Evolutionary conservation across 2,888 invertebrate species (phyloP), one percentile per base, ranked within the genome.

Genomic region (Synergus laeviventris): DNA sequence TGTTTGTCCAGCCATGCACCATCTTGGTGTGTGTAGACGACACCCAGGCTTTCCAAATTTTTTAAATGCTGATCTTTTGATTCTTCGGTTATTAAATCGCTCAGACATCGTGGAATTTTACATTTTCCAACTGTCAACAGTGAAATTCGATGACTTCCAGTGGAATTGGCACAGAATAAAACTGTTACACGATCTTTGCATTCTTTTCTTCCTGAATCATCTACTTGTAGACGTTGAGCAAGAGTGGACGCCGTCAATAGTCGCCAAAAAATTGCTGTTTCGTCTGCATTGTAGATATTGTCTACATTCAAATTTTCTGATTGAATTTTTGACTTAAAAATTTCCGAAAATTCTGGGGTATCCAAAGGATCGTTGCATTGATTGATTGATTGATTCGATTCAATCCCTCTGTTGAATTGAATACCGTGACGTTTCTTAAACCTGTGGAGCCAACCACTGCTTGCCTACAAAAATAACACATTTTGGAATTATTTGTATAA

Each of bases 241-340:
- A 38, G 45, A 24, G 61, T 42, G 0, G 14, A 61, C 31, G 60
- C 16, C 1, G 45, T 14, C 8, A 74, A 18, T 21, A 42, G 49
- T 16, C 62, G 24, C 75, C 66, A 75, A 38, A 18, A 75, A 11
- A 75, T 49, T 18, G 36, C 64, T 14, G 75, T 66, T 18, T 75
- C 75, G 59, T 75, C 66, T 2, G 66, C 75, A 18, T 66, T 75
- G 54, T 66, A 66, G 14, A 75, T 70, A 21, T 70, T 75, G 1
- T 54, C 54, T 14, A 66, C 8, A 1, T 4, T 1, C 14, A 64
- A 21, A 24, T 61, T 42, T 75, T 75, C 64, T 2, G 59, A 49
- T 14, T 7, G 7, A 36, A 75, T 66, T 56, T 66, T 75, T 16
- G 18, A 36, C 9, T 56, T 49, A 7, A 75, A 31, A 14, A 31